Evolutionary conservation across 1,140 invertebrate species (phyloP), one percentile per base, ranked within the genome.

Genomic region (Orchestia grillus): DNA sequence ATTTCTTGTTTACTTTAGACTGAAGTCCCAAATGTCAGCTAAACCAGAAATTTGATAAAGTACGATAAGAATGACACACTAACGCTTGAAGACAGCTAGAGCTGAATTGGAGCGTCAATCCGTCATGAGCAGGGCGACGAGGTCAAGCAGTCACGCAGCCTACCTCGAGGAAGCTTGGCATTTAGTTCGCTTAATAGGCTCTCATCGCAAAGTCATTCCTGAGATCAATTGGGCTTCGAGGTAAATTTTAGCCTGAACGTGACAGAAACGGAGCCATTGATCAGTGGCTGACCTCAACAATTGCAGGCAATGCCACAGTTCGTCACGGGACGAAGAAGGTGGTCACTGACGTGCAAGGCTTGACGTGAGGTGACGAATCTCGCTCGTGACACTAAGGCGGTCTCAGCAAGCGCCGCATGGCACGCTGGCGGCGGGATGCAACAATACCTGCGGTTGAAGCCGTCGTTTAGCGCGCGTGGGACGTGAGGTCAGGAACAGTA

Each of bases 201-300:
- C 92, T 94, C 92, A 94, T 94, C 92, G 92, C 92, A 47, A 19
- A 8, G 88, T 28, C 88, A 15, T 43, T 41, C 88, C 19, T 45
- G 44, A 94, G 92, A 94, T 94, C 92, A 45, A 94, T 94, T 94
- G 92, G 44, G 44, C 92, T 94, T 94, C 47, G 44, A 94, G 40
- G 92, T 44, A 94, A 94, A 94, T 94, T 94, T 94, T 11, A 44
- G 92, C 44, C 92, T 44, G 44, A 45, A 94, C 92, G 92, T 94
- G 92, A 94, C 92, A 44, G 92, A 94, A 47, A 94, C 92, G 6
- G 92, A 94, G 92, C 92, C 92, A 44, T 94, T 94, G 8, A 94
- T 94, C 92, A 94, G 44, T 6, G 41, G 44, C 6, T 94, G 92
- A 94, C 92, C 92, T 94, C 92, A 94, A 94, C 92, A 94, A 94